Evolutionary conservation across 2,797 vertebrate species (phyloP), one percentile per base, ranked within the genome.

Genomic region (Pteronotus mesoamericanus): DNA sequence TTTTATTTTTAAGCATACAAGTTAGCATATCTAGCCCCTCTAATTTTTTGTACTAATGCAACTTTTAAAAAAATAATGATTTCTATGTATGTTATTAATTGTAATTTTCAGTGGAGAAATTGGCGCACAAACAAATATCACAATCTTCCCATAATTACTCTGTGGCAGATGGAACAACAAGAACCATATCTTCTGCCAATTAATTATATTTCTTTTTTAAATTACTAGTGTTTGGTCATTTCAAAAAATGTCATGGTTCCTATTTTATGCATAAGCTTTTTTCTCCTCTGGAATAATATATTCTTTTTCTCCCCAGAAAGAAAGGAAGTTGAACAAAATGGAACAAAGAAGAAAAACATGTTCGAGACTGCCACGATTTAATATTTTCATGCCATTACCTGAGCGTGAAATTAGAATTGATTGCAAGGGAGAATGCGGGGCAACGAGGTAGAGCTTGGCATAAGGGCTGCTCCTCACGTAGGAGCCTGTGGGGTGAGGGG

Each of bases 71-170:
- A 72, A 94, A 91, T 57, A 84, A 42, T 59, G 42, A 91, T 94
- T 93, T 90, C 78, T 93, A 37, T 79, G 74, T 88, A 88, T 79
- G 57, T 86, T 95, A 92, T 87, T 94, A 77, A 95, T 84, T 86
- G 46, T 74, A 84, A 46, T 95, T 97, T 95, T 89, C 57, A 72
- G 59, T 46, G 37, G 68, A 79, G 89, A 94, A 96, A 79, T n/a
- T 88, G 64, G 51, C 94, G 21, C 64, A 77, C 44, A 78, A 72
- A 59, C 53, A 46, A 90, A 46, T 46, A 66, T 83, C 48, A 75
- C 42, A 93, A 64, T 42, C 57, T 86, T 90, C 12, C 51, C 42
- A 10, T 88, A 90, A 86, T 95, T 93, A 91, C 24, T 12, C 22
- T 86, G 71, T 79, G 78, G 57, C 83, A 89, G 55, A 90, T 79